These are phyloP conservation scores for Hapalemur alaotrensis DNA, from an alignment of 2,797 vertebrate genomes.

Conservation along the genomic window DNA sequence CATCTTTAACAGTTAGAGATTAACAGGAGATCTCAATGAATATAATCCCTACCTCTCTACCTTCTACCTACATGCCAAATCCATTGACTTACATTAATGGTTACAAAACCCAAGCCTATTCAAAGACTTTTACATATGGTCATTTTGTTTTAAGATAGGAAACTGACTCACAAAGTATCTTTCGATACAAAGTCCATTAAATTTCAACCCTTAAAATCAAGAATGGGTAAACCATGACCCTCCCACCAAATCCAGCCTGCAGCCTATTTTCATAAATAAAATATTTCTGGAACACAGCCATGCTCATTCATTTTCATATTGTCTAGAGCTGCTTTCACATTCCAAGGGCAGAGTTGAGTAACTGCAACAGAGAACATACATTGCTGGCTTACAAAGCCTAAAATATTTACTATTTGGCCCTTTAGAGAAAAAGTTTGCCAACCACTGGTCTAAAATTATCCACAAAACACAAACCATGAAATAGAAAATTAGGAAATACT, in stretches of 20 bases:
- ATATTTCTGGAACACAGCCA: not conserved
- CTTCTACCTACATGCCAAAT: not conserved
- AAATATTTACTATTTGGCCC: constrained; percentile 12
- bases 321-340: not conserved
- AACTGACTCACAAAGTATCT: not conserved
- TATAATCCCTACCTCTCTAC: not conserved
- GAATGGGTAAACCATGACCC: not conserved
- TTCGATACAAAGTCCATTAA: constrained; percentile 33
- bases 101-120: not conserved
- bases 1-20: not conserved
- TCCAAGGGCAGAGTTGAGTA: not conserved
- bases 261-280: not conserved
- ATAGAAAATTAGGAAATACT: not conserved
- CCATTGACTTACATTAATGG: not conserved
- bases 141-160: constrained; percentile 42
- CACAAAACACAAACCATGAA: constrained; percentile 44
- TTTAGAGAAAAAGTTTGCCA: not conserved
- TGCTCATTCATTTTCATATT: not conserved
- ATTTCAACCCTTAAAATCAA: constrained; percentile 29
- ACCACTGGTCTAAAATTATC: constrained; percentile 29
- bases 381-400: not conserved
- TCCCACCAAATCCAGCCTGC: not conserved
- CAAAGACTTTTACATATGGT: not conserved
- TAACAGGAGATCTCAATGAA: not conserved
- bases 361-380: not conserved